Base-by-base conservation (phyloP, 2,797 vertebrate genomes). In the Antennarius maculatus region DNA sequence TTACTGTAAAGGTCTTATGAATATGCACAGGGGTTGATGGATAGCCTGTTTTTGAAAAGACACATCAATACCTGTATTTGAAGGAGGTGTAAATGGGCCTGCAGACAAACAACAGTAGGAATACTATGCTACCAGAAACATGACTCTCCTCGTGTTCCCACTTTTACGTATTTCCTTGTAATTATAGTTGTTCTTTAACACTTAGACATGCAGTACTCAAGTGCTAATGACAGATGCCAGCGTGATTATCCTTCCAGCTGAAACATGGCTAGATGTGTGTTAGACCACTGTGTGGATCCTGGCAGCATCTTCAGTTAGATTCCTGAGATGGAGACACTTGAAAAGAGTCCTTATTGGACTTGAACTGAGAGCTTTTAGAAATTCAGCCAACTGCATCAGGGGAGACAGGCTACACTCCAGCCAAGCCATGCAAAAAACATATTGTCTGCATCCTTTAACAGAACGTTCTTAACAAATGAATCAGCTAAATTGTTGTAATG, bases 281-380 rank as follows among this genome's bases (percentile, higher is more conserved):
- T 6, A 5, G 64, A 62, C 41, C 59, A 34, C 75, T 81, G 71
- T 61, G 71, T 61, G 72, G 77, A 64, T 77, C 43, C 74, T 86
- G 88, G 79, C 77, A 82, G 46, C 49, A 45, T 66, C n/a, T 4
- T 71, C 60, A 15, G 46, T 56, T 13, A 55, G 52, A 81, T 85
- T 86, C 79, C 69, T 80, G 60, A 51, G 61, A 7, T 61, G 56
- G 55, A 77, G 43, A 69, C 14, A 16, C 54, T 76, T 58, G 64
- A 74, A 79, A 53, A 74, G 45, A 57, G 61, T 77, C 31, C 34
- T 68, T 56, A 43, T 74, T 72, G 51, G 61, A 54, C n/a, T 61
- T 51, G 46, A 73, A 80, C 69, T 54, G 39, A 79, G 58, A 34
- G 45, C 75, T 80, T 82, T 88, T 61, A 83, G 69, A 79, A 55